Evolutionary conservation across 1,140 invertebrate genomes (phyloP).

Genomic region (Triops cancriformis): DNA sequence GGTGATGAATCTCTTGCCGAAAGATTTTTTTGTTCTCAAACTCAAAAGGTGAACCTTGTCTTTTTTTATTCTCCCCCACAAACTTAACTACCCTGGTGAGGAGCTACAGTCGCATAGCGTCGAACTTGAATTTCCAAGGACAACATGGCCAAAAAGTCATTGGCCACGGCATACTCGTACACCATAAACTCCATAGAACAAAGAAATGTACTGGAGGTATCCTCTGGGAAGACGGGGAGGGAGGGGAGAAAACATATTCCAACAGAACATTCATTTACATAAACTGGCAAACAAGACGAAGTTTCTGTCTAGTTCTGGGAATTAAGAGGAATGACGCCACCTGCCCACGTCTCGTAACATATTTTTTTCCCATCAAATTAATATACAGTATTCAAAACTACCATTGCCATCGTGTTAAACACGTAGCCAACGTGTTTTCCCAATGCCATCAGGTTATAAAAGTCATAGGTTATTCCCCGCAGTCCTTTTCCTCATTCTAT

Average conservation of each 20-base stretch:
- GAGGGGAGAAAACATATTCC: neutral
- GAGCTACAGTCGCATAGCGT: neutral
- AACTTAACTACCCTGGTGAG: neutral
- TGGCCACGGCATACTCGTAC: neutral
- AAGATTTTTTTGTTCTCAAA: neutral
- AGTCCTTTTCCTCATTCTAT: neutral
- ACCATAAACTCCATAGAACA: neutral
- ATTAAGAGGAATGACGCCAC: no score
- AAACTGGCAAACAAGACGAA: no score
- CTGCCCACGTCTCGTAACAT: no score
- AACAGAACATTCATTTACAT: no score
- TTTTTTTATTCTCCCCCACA: neutral
- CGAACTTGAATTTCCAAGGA: slow-evolving; percentile 9
- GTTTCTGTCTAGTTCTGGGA: no score
- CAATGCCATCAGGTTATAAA: neutral
- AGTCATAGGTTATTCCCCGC: neutral
- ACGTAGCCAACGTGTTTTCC: neutral
- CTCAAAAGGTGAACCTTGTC: neutral
- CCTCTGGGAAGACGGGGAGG: neutral
- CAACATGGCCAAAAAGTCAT: neutral
- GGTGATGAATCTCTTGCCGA: neutral
- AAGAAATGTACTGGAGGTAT: neutral
- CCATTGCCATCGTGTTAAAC: neutral
- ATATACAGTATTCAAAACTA: neutral
- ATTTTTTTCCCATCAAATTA: neutral